These are phyloP conservation scores for Chrysolina oricalcia DNA, from an alignment of 2,888 invertebrate species.

Conservation along the genomic window DNA sequence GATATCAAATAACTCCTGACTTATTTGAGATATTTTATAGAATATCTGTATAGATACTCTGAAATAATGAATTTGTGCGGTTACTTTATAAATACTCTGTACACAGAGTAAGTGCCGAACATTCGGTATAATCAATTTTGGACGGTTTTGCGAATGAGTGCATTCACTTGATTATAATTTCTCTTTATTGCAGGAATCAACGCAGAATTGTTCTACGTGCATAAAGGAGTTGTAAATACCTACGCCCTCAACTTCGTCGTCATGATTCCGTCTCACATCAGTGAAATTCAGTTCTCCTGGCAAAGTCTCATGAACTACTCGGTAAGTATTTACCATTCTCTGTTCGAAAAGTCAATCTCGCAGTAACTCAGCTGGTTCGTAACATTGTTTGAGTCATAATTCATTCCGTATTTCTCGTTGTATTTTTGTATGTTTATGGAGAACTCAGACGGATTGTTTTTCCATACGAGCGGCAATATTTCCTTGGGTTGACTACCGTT, in stretches of 20 bases:
- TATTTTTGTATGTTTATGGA: neutral
- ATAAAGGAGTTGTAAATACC: conserved; percentile 92
- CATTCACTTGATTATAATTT: conserved; percentile 18
- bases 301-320: conserved; percentile 85
- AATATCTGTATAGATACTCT: no score
- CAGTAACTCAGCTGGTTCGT: neutral
- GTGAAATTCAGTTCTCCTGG: conserved; percentile 93
- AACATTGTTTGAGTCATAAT: neutral
- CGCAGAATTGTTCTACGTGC: conserved; percentile 91
- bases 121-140: neutral
- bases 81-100: no score
- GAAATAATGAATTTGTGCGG: no score
- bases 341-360: conserved; percentile 14
- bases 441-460: neutral
- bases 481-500: neutral
- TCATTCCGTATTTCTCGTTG: neutral
- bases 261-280: conserved; percentile 88
- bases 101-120: neutral
- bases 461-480: neutral
- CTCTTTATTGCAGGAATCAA: conserved; percentile 80
- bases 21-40: no score
- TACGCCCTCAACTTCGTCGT: conserved; percentile 93
- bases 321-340: conserved; percentile 52
- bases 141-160: neutral
- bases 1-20: no score